These are phyloP conservation scores for Cynaeus angustus DNA, from an alignment of 2,888 invertebrate genomes.

Conservation along the genomic window DNA sequence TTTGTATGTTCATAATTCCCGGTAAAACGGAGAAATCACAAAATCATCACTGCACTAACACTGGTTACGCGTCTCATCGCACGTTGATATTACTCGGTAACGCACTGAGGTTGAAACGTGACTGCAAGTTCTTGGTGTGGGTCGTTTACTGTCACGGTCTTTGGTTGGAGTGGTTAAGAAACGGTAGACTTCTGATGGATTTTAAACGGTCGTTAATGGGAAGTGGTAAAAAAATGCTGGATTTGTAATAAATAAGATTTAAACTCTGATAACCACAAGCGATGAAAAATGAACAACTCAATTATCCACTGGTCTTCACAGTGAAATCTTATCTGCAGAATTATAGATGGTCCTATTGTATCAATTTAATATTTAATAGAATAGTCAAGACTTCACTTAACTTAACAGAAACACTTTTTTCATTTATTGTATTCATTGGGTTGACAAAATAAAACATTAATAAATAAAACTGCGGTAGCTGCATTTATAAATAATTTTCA, in stretches of 20 bases:
- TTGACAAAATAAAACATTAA: too few relatives aligned
- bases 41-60: not conserved
- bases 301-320: too few relatives aligned
- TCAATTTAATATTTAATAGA: too few relatives aligned
- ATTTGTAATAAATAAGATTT: not conserved
- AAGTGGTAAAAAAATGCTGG: constrained; percentile 6
- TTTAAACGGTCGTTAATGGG: constrained; percentile 13
- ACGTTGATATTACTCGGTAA: constrained; percentile 11
- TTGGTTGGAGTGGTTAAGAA: constrained; percentile 12
- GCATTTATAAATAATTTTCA: too few relatives aligned
- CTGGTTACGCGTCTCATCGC: constrained; percentile 25
- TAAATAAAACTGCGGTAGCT: too few relatives aligned
- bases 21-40: constrained; percentile 10
- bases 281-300: too few relatives aligned
- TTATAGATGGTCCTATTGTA: too few relatives aligned
- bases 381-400: too few relatives aligned
- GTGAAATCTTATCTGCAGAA: too few relatives aligned
- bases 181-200: constrained; percentile 24
- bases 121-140: constrained; percentile 14
- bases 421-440: too few relatives aligned
- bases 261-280: too few relatives aligned
- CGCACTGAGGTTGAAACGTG: constrained; percentile 14
- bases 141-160: constrained; percentile 28
- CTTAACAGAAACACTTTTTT: too few relatives aligned
- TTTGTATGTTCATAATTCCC: not conserved